Evolutionary conservation across 2,797 vertebrate species (phyloP), one percentile per base, ranked within the genome.

Genomic region (Eospalax fontanierii): DNA sequence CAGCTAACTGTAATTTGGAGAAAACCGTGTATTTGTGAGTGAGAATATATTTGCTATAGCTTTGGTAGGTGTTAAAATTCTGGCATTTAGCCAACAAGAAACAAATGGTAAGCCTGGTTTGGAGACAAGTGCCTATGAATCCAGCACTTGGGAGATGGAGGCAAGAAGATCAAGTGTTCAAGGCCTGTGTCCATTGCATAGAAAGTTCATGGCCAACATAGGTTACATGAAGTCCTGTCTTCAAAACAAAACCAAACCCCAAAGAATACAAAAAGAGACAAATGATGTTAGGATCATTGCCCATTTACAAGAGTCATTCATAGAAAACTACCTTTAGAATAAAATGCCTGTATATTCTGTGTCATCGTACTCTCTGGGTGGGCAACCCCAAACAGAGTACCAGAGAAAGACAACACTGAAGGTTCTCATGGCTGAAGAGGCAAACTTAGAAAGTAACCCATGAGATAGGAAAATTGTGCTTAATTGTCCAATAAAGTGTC

Each of bases 21-120:
- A 79, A 83, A 54, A 24, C 18, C 40, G 22, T 73, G 9, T 46
- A 57, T 80, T 40, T 93, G 79, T 81, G 79, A 93, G 43, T 89
- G 35, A 87, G n/a, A 70, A 83, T n/a, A 66, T 50, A 87, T 89
- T 93, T 76, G 54, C 74, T 46, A 4, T 22, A 87, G 66, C 63
- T 84, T 75, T 54, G 21, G 35, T 33, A 57, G 38, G 65, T 90
- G 8, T 82, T 89, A 38, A 95, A 84, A 38, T 57, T 15, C 54
- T 96, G 59, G 46, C 63, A 46, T 86, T 83, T 95, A 0, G 1
- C 70, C 86, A 50, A 24, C 1, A n/a, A 82, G 63, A 92, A 94
- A 73, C 61, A 92, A 80, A 88, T 81, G 46, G 33, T 18, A 65
- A 65, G 30, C 33, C 57, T 46, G 73, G 59, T 8, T 9, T 76